Evolutionary conservation across 2,888 invertebrate species (phyloP).

Genomic region (Agonum fuliginosum): DNA sequence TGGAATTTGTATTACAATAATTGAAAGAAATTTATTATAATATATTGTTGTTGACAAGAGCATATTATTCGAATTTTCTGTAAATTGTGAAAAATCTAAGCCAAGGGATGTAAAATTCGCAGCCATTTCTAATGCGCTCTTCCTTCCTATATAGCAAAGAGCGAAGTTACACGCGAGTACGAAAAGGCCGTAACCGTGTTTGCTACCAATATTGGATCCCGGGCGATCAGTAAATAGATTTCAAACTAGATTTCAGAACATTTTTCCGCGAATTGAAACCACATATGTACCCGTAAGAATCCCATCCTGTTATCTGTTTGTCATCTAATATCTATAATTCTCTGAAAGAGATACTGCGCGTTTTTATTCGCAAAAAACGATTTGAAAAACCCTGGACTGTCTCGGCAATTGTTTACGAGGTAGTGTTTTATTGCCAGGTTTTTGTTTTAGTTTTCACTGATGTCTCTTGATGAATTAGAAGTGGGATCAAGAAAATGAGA

Average conservation of each 20-base stretch:
- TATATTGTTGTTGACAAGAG: too few relatives aligned
- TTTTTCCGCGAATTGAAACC: constrained; percentile 52
- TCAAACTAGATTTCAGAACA: constrained; percentile 56
- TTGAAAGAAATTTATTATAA: too few relatives aligned
- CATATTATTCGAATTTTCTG: too few relatives aligned
- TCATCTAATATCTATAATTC: constrained; percentile 54
- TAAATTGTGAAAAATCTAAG: too few relatives aligned
- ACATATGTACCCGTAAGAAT: constrained; percentile 42
- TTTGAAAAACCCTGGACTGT: constrained; percentile 38
- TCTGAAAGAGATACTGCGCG: constrained; percentile 27
- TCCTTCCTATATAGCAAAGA: too few relatives aligned
- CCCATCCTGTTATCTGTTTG: constrained; percentile 48
- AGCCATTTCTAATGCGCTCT: too few relatives aligned
- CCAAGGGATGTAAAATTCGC: too few relatives aligned
- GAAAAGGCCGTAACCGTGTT: constrained; percentile 49
- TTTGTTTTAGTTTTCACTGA: constrained; percentile 18
- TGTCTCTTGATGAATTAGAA: constrained; percentile 33
- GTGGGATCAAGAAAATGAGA: constrained; percentile 34
- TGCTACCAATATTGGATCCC: constrained; percentile 55
- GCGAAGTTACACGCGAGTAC: constrained; percentile 29
- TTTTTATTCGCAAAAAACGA: constrained; percentile 30
- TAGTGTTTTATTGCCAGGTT: constrained; percentile 35
- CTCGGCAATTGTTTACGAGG: constrained; percentile 42
- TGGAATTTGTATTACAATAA: too few relatives aligned
- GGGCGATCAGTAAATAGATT: constrained; percentile 58